Conservation (phyloP, 2,888 invertebrate species). For the Aradus depressus region DNA sequence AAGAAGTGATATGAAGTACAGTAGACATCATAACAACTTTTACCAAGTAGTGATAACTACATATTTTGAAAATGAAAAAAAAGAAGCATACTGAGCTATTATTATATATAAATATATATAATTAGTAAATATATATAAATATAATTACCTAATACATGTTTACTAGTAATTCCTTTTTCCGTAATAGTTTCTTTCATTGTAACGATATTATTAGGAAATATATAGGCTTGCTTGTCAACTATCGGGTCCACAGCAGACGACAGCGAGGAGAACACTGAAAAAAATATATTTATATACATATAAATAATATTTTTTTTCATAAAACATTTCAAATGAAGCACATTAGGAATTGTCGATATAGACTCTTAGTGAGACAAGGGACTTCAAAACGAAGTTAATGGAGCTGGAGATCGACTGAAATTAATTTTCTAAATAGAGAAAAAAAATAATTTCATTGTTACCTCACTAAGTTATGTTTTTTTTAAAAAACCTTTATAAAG, state of each 20-base stretch:
- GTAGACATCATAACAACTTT: background rate
- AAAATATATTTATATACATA: slow-evolving; percentile 21
- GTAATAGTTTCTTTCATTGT: slow-evolving; percentile 81
- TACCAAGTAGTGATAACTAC: background rate
- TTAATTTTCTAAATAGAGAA: no score
- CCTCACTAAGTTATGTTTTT: no score
- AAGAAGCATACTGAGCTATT: background rate
- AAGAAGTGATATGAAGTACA: no score
- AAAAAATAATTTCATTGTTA: no score
- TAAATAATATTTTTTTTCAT: no score
- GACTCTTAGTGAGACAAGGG: no score
- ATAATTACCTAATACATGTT: slow-evolving; percentile 62
- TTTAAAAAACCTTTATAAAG: no score
- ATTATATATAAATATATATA: background rate
- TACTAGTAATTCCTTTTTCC: slow-evolving; percentile 81
- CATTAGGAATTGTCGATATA: no score
- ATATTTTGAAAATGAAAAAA: background rate
- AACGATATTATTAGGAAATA: slow-evolving; percentile 66
- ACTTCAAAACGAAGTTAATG: no score
- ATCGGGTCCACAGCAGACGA: slow-evolving; percentile 57
- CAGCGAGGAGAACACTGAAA: slow-evolving; percentile 71
- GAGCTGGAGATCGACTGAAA: no score
- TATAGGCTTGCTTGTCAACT: slow-evolving; percentile 75
- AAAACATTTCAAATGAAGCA: no score
- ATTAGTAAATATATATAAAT: background rate